Conservation (phyloP, 2,888 invertebrate genomes). For the Acholoe squamosa region DNA sequence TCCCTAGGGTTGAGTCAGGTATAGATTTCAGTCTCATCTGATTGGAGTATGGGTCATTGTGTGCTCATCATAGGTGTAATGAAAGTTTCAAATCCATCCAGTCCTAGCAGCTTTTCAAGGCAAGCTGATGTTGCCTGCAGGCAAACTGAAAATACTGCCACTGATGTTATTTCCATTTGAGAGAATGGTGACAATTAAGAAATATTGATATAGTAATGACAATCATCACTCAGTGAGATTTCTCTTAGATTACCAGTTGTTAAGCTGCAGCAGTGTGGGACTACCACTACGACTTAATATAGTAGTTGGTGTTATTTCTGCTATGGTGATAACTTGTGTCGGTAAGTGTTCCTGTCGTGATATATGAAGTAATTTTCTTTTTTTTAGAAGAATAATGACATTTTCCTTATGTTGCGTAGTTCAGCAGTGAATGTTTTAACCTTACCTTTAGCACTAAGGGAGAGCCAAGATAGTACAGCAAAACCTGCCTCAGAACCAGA, state of each 20-base stretch:
- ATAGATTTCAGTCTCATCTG: neutral
- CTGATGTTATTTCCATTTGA: neutral
- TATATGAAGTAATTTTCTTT: no score
- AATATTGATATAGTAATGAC: neutral
- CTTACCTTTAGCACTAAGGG: no score
- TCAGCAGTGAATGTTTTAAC: no score
- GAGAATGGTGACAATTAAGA: neutral
- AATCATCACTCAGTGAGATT: neutral
- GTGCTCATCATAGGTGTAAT: slow-evolving; percentile 43
- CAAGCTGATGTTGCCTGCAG: no score
- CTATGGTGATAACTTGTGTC: no score
- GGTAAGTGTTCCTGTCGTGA: no score
- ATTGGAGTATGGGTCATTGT: neutral
- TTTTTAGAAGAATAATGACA: no score
- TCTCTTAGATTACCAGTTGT: neutral
- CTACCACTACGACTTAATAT: neutral
- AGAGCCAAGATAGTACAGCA: no score
- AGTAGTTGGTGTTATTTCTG: neutral
- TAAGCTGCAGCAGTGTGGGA: neutral
- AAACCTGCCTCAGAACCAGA: no score
- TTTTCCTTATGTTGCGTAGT: no score
- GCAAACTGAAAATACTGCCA: slow-evolving; percentile 6
- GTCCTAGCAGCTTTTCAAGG: neutral
- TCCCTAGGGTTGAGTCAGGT: neutral
- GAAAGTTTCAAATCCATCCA: slow-evolving; percentile 50